These are phyloP conservation scores for Rhopalosiphum padi DNA, from an alignment of 1,140 invertebrate species.

Conservation along the genomic window DNA sequence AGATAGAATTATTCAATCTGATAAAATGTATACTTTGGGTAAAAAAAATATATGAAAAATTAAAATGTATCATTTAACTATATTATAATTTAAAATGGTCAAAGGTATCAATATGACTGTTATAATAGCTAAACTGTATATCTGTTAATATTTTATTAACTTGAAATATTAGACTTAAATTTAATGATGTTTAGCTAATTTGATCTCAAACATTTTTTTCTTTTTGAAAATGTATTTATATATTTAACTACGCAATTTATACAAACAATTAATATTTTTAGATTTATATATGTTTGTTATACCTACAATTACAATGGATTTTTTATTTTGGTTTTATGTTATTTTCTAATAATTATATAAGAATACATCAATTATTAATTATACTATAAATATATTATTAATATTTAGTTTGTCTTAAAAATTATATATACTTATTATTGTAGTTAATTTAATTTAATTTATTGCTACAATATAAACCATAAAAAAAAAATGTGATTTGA, in stretches of 20 bases:
- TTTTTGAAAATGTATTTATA: background rate
- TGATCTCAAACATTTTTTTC: conserved; percentile 15
- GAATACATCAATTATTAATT: too few species aligned
- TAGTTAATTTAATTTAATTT: too few species aligned
- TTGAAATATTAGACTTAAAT: background rate
- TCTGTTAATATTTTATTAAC: background rate
- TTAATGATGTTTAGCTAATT: background rate
- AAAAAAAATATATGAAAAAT: background rate
- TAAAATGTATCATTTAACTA: background rate
- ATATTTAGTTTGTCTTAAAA: too few species aligned
- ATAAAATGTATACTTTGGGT: conserved; percentile 37
- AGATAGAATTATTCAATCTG: conserved; percentile 38
- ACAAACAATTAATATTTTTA: background rate
- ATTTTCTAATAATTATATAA: background rate
- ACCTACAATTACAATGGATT: background rate
- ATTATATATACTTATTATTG: too few species aligned
- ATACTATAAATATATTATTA: too few species aligned
- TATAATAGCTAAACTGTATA: background rate
- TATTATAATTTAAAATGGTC: background rate
- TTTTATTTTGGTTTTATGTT: background rate
- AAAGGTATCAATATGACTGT: background rate
- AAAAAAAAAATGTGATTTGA: too few species aligned
- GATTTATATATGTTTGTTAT: background rate
- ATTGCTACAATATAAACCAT: too few species aligned
- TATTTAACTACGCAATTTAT: background rate